Conservation (phyloP, 2,113 vertebrate species). For the Pterocles burchelli region DNA sequence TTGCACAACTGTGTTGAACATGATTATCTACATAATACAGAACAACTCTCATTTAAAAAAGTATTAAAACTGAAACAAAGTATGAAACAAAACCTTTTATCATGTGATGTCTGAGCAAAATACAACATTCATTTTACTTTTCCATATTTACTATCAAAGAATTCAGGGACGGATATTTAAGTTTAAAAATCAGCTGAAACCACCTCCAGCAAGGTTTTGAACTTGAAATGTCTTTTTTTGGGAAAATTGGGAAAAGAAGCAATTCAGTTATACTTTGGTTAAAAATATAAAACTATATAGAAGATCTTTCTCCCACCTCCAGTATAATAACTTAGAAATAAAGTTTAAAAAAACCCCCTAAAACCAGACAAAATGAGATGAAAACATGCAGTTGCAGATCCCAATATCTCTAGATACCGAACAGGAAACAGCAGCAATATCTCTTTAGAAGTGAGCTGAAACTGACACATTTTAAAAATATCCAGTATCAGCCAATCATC, state of each 20-base stretch:
- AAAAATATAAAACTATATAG: background rate
- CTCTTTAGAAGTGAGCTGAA: background rate
- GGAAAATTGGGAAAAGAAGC: background rate
- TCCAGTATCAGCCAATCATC: background rate
- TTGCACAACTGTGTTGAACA: background rate
- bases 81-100: background rate
- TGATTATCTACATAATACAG: background rate
- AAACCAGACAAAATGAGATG: background rate
- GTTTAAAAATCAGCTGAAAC: background rate
- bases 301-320: accelerated
- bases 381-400: background rate
- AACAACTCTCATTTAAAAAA: background rate
- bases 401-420: background rate
- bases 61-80: background rate
- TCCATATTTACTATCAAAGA: background rate
- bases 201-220: background rate
- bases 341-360: background rate
- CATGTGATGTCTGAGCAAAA: background rate
- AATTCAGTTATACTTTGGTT: background rate
- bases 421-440: background rate
- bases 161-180: background rate
- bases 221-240: background rate
- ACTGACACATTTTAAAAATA: background rate
- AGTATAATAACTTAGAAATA: background rate
- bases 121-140: background rate